Evolutionary conservation across 2,113 vertebrate species (phyloP).

Genomic region (Sarotherodon lohbergeri): DNA sequence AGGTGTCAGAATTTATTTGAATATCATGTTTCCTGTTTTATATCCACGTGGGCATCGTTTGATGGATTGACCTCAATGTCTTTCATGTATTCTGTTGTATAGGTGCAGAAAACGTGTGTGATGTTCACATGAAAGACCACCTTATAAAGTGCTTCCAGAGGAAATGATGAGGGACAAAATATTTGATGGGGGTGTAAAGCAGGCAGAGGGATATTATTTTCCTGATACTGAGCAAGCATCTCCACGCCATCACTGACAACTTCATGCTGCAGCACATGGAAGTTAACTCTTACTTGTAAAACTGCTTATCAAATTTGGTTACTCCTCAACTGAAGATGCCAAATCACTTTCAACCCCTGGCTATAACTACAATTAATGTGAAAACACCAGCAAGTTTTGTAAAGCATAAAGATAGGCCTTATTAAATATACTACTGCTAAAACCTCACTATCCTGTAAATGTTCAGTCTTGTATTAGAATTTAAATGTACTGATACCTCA

Average conservation of each 20-base stretch:
- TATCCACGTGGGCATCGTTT: not conserved
- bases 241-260: not conserved
- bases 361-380: not conserved
- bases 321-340: not conserved
- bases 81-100: not conserved
- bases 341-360: not conserved
- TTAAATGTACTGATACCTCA: not conserved
- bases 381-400: not conserved
- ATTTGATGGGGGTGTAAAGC: no score
- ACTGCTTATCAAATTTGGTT: not conserved
- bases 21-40: not conserved
- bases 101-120: rapidly evolving
- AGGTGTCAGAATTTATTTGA: not conserved
- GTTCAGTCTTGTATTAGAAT: not conserved
- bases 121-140: not conserved
- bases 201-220: not conserved
- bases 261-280: not conserved
- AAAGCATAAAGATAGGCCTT: not conserved
- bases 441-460: not conserved
- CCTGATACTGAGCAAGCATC: not conserved
- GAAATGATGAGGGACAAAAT: no score
- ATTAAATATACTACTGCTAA: not conserved
- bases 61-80: not conserved
- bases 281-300: not conserved
- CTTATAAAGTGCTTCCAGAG: not conserved